Evolutionary conservation across 2,888 invertebrate species (phyloP).

Genomic region (Orthonychiurus folsomi): DNA sequence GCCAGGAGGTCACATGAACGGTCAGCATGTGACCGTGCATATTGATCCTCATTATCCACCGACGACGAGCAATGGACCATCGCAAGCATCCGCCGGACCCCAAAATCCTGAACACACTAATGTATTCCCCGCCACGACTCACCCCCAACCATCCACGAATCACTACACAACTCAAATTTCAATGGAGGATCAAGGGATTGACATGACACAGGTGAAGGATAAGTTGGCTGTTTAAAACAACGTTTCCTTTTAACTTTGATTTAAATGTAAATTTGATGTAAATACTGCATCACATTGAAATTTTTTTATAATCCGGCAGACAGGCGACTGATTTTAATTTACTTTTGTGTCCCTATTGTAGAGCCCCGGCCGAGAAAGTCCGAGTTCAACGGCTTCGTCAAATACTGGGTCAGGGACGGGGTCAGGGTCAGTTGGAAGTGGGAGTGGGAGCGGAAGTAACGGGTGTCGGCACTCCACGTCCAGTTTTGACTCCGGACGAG

Average conservation of each 20-base stretch:
- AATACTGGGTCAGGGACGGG: conserved; percentile 70
- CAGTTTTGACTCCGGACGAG: conserved; percentile 81
- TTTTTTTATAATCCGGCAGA: no score
- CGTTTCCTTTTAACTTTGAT: not conserved
- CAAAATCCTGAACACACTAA: conserved; percentile 16
- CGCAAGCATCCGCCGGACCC: conserved; percentile 2
- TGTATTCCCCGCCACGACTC: conserved; percentile 12
- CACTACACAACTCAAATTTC: conserved; percentile 71
- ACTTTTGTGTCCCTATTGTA: conserved; percentile 46
- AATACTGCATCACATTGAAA: no score
- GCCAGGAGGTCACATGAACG: not conserved
- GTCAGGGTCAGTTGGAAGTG: conserved; percentile 41
- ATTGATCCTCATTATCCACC: conserved; percentile 18
- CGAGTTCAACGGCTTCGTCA: conserved; percentile 59
- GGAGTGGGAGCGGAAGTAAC: conserved; percentile 37
- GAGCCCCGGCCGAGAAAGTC: conserved; percentile 88
- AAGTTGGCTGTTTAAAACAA: not conserved
- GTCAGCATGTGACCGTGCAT: conserved; percentile 25
- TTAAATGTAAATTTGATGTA: no score
- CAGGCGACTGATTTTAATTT: no score
- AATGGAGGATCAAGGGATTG: conserved; percentile 77
- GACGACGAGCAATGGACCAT: not conserved
- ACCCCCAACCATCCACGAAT: conserved; percentile 15
- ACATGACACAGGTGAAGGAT: conserved; percentile 63
- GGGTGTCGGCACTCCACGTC: conserved; percentile 81